phyloP scores from a whole-genome alignment of 2,113 vertebrate species.

The Mellivora capensis region DNA sequence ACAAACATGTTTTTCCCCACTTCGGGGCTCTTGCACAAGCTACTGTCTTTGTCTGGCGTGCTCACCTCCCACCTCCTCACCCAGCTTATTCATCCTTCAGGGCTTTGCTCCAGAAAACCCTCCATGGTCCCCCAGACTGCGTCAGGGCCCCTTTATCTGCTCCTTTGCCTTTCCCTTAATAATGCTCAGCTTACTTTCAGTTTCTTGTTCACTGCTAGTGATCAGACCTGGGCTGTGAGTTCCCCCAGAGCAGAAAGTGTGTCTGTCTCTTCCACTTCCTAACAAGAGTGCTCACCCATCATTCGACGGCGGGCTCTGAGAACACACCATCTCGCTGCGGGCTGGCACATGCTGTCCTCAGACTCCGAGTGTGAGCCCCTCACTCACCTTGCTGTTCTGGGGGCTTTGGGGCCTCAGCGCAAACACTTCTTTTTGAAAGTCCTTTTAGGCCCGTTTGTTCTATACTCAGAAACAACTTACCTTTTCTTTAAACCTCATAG shows the following conservation, averaged over 20 bases:
- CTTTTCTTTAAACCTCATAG: constrained; percentile 35
- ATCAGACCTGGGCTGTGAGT: background rate
- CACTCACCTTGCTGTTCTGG: background rate
- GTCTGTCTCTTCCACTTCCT: background rate
- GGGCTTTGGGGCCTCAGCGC: fast-evolving
- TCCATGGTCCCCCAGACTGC: background rate
- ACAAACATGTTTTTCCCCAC: background rate
- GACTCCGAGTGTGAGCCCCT: background rate
- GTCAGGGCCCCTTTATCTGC: background rate
- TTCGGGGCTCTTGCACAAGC: background rate
- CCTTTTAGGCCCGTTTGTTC: background rate
- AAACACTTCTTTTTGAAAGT: background rate
- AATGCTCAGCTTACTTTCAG: background rate
- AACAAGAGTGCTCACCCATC: background rate
- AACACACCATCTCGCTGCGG: background rate
- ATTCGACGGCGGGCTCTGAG: fast-evolving
- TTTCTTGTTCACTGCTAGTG: background rate
- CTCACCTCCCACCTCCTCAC: background rate
- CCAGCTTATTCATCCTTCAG: background rate
- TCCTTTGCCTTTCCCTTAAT: background rate
- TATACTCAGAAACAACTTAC: background rate
- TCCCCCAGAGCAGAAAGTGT: background rate
- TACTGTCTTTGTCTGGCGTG: background rate
- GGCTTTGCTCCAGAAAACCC: background rate
- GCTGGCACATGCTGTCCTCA: background rate